These are phyloP conservation scores for Fragum sueziense DNA, from an alignment of 2,888 invertebrate genomes.

Conservation along the genomic window DNA sequence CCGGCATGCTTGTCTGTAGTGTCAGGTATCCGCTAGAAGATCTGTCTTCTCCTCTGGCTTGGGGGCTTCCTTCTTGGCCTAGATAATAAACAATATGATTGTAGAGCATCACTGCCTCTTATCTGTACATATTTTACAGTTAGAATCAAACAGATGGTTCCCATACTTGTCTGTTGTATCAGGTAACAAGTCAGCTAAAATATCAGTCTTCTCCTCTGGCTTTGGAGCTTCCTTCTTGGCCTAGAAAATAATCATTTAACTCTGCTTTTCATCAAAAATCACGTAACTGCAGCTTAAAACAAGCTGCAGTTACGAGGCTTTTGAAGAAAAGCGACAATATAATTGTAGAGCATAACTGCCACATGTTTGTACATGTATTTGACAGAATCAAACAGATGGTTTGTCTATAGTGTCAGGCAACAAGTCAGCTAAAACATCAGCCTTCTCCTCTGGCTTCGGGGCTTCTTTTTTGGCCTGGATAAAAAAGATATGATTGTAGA, in stretches of 20 bases:
- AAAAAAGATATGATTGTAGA: too few species aligned
- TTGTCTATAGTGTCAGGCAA: constrained; percentile 81
- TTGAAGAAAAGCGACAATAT: too few species aligned
- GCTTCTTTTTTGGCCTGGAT: constrained; percentile 40
- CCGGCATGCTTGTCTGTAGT: constrained; percentile 83
- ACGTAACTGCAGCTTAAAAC: too few species aligned
- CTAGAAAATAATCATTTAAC: too few species aligned
- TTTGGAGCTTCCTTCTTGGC: constrained; percentile 37
- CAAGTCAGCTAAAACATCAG: constrained; percentile 41
- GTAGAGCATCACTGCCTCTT: too few species aligned
- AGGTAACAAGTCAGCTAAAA: constrained; percentile 50
- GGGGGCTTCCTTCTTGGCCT: constrained; percentile 36
- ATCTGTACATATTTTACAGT: constrained; percentile 84
- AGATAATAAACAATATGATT: too few species aligned
- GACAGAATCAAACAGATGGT: constrained; percentile 83
- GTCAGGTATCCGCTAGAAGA: constrained; percentile 65
- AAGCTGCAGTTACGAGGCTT: too few species aligned
- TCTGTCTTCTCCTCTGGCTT: constrained; percentile 43
- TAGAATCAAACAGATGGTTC: constrained; percentile 83
- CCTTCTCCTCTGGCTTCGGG: constrained; percentile 35
- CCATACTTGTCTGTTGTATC: constrained; percentile 83
- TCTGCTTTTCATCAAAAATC: too few species aligned
- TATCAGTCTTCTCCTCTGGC: constrained; percentile 37
- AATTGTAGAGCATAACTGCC: too few species aligned
- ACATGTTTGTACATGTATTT: too few species aligned